A percentile compares a stretch with the other conserved stretches of the same genome.
Conservation (phyloP, 2,113 vertebrate species). For the Nannospalax galili region DNA sequence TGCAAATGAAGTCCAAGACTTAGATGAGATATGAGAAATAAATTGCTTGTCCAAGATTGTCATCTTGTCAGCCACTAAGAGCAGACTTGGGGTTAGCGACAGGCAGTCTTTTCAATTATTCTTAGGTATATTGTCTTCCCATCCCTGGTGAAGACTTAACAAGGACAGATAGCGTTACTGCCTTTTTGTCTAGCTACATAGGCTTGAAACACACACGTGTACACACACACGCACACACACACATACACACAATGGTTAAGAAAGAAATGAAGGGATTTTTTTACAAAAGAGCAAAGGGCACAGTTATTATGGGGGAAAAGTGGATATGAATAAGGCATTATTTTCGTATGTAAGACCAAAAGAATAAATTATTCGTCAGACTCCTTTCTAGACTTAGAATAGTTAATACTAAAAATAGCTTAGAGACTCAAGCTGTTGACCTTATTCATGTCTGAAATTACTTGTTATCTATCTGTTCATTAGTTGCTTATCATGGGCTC, state of each 20-base stretch:
- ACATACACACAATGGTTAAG: not conserved
- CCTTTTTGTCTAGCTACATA: not conserved
- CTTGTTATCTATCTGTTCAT: not conserved
- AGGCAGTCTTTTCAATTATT: not conserved
- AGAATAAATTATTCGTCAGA: slow-evolving; percentile 27
- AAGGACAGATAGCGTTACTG: not conserved
- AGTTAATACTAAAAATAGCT: slow-evolving; percentile 19
- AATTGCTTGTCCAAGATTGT: not conserved
- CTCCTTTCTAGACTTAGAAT: slow-evolving; percentile 14
- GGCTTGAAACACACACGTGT: not conserved
- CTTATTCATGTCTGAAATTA: slow-evolving; percentile 30
- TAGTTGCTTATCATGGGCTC: not conserved
- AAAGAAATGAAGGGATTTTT: not conserved
- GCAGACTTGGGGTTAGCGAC: not conserved
- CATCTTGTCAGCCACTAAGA: not conserved
- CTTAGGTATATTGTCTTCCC: not conserved
- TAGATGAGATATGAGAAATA: not conserved
- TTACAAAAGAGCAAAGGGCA: slow-evolving; percentile 1
- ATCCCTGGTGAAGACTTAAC: slow-evolving; percentile 4
- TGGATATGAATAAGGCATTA: not conserved
- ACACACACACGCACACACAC: slow-evolving; percentile 14
- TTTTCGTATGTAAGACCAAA: not conserved
- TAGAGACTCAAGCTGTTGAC: not conserved
- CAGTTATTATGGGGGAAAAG: not conserved
- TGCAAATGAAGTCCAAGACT: not conserved